Conservation (phyloP, 2,797 vertebrate species). For the Apogon talboti region DNA sequence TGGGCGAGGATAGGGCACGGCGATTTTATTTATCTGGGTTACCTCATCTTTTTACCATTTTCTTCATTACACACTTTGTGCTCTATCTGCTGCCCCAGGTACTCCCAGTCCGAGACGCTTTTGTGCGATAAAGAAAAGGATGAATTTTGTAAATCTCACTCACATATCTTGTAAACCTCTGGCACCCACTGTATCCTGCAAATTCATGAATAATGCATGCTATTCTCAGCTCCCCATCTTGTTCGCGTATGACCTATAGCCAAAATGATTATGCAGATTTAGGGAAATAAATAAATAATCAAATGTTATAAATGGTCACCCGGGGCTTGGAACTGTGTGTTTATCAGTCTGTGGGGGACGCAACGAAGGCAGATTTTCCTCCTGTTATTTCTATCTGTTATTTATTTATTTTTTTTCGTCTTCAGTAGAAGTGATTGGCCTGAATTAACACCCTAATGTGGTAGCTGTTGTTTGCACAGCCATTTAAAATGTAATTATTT, state of each 20-base stretch:
- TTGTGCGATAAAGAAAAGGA: conserved; percentile 78
- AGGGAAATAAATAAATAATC: conserved; percentile 81
- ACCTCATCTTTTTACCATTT: conserved; percentile 68
- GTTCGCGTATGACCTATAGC: conserved; percentile 82
- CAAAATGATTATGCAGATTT: conserved; percentile 82
- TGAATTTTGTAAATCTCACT: conserved; percentile 71
- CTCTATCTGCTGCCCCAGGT: conserved; percentile 69
- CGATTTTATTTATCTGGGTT: conserved; percentile 62
- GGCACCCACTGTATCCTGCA: conserved; percentile 67
- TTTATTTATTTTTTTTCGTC: conserved; percentile 24
- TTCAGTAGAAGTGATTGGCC: conserved; percentile 71
- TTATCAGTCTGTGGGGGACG: conserved; percentile 73
- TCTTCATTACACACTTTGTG: conserved; percentile 72
- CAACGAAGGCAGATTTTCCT: conserved; percentile 62
- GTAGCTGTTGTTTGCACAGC: conserved; percentile 76
- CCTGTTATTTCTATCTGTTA: conserved; percentile 44
- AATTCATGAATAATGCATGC: conserved; percentile 81
- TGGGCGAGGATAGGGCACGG: conserved; percentile 12
- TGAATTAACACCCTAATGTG: conserved; percentile 79
- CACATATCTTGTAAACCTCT: conserved; percentile 81
- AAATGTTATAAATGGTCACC: conserved; percentile 80
- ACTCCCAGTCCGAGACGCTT: conserved; percentile 69
- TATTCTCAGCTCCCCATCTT: conserved; percentile 60
- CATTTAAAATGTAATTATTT: conserved; percentile 85
- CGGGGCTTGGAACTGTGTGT: conserved; percentile 65